Base-by-base conservation (phyloP, 2,797 vertebrate genomes). In the Thunnus albacares region DNA sequence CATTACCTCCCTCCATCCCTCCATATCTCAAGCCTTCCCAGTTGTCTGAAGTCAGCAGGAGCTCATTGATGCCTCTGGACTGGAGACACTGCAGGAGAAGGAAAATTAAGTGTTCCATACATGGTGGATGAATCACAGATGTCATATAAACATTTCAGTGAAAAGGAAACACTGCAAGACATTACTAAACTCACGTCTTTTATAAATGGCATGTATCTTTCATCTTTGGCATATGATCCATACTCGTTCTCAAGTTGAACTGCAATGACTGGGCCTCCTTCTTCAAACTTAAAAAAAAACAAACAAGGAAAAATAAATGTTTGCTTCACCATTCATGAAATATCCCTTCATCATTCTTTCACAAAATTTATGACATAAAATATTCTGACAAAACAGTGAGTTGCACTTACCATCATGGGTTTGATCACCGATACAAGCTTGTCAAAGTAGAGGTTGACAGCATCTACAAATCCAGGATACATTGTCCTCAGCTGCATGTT, bases 191-290 rank as follows among this genome's bases (percentile, higher is more conserved):
- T 76, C 93, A 99, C 97, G 93, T 92, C 95, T 91, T 96, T 96
- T 73, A 97, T 84, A 55, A 97, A 98, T 18, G 91, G 71, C 96
- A 98, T 96, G 89, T 97, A 98, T 38, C 93, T 84, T 0, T 93
- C 80, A 80, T 98, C 97, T 91, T 94, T 95, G 71, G 95, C 94
- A 17, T 97, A 97, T 62, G 97, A 96, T 5, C 98, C 97, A 0
- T 99, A 99, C 61, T 99, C 98, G 56, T 99, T 98, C 93, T 98
- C 97, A 80, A 99, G 97, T 89, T 99, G 97, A 85, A 98, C 90
- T 0, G 97, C 97, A 35, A 98, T 98, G 89, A 99, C 96, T 67
- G 97, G 97, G 1, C 97, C 97, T 41, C 97, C 97, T 22, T 82
- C 11, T 68, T 75, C 94, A 94, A 96, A 98, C 98, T 99, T 82